Percentiles rank a stretch among this genome's conserved stretches.
phyloP scores from a whole-genome alignment of 1,140 invertebrate species.

The Cyclargus thomasi region DNA sequence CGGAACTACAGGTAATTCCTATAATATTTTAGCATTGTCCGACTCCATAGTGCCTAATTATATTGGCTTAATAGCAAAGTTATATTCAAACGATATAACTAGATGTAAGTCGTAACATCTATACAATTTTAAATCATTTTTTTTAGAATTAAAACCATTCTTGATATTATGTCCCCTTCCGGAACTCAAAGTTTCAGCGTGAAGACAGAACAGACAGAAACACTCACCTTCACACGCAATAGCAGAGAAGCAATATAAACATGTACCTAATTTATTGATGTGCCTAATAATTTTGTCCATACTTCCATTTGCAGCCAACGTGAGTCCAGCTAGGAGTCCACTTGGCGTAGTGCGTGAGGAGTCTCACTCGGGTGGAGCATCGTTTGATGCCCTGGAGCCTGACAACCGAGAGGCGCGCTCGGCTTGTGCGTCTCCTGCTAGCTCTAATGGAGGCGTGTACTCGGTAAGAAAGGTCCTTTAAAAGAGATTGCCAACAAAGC shows the following conservation, averaged over 20 bases:
- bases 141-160: too few relatives aligned
- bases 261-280: neutral
- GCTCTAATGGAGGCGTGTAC: conserved; percentile 91
- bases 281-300: neutral
- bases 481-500: neutral
- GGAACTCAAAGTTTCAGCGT: too few relatives aligned
- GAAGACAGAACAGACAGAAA: too few relatives aligned
- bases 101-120: too few relatives aligned
- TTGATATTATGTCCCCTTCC: too few relatives aligned
- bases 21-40: neutral
- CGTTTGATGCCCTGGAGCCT: conserved; percentile 67
- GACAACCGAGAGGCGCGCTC: conserved; percentile 56
- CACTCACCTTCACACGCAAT: too few relatives aligned
- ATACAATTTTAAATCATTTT: too few relatives aligned
- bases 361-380: conserved; percentile 62
- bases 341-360: conserved; percentile 68
- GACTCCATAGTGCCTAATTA: too few relatives aligned
- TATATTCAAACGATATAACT: too few relatives aligned
- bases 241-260: too few relatives aligned
- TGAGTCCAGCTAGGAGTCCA: conserved; percentile 64
- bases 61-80: too few relatives aligned
- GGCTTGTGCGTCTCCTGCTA: conserved; percentile 85
- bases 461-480: conserved; percentile 79
- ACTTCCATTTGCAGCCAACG: conserved; percentile 40
- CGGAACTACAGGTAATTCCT: conserved; percentile 52